Evolutionary conservation across 2,888 invertebrate species (phyloP).

Genomic region (Leistus spinibarbis): DNA sequence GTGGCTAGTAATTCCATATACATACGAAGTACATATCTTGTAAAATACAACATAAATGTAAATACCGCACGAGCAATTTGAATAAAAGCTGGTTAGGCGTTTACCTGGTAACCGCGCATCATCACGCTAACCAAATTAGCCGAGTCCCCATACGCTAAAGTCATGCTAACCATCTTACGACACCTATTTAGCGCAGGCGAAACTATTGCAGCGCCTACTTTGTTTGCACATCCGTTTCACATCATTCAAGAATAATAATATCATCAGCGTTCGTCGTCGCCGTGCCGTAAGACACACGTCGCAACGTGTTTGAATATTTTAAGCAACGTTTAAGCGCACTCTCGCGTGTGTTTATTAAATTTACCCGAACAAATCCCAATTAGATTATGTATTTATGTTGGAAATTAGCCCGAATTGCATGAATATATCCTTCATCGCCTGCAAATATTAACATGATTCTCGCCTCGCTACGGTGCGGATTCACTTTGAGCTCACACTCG

Average conservation of each 20-base stretch:
- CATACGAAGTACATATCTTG: background rate
- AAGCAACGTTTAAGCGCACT: background rate
- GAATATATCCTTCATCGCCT: conserved; percentile 24
- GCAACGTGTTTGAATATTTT: background rate
- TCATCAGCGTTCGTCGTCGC: background rate
- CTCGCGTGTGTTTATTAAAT: conserved; percentile 43
- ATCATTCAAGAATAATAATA: background rate
- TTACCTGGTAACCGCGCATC: background rate
- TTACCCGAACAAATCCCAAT: conserved; percentile 48
- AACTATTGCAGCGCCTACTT: background rate
- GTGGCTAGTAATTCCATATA: no score
- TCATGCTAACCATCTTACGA: background rate
- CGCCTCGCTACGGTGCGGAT: background rate
- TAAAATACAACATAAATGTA: background rate
- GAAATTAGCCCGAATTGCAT: conserved; percentile 47
- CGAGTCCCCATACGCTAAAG: background rate
- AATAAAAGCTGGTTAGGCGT: background rate
- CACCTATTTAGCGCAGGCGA: background rate
- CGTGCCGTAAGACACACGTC: background rate
- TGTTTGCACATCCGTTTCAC: background rate
- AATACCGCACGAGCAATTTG: background rate
- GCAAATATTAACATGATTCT: background rate
- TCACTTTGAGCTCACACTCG: background rate
- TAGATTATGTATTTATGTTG: conserved; percentile 49
- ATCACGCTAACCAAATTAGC: background rate